Evolutionary conservation across 2,113 vertebrate species (phyloP), one percentile per base, ranked within the genome.

Genomic region (Perca flavescens): DNA sequence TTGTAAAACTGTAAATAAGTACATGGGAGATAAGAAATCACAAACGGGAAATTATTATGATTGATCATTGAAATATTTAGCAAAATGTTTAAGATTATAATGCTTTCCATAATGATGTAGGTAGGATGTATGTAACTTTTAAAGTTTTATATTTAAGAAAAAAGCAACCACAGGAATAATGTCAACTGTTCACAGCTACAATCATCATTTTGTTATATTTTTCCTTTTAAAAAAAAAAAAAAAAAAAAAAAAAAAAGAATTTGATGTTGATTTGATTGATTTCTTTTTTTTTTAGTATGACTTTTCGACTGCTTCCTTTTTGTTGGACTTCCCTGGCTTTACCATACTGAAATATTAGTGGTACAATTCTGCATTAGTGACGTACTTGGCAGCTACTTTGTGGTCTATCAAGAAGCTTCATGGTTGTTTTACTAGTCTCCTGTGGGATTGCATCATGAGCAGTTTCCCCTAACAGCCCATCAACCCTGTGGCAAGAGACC

Each of bases 401-500:
- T 74, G 75, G 72, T 86, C 34, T 77, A 8, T 69, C 13, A 75
- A 79, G 72, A 74, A 88, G 77, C 61, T 21, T 47, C 65, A 66
- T 63, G 75, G 63, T 76, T 71, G 62, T 86, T 71, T 69, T 83
- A 21, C 67, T 79, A 0, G 47, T 80, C 73, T 90, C 79, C 75
- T 53, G 64, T 80, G 87, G 83, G 90, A 90, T 68, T 89, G 64
- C 82, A 83, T 89, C 77, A 75, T 17, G 79, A 88, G 80, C 75
- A 84, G 74, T 77, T 86, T 82, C 71, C 60, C 80, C 73, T 71
- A 21, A 77, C 67, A 84, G 81, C 68, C 31, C 3, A 47, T 74
- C 56, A 17, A 31, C 73, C 76, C 74, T 82, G 64, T 87, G 87
- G 74, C 79, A 71, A 66, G 72, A 90, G 77, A 74, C 82, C 67